Base-by-base conservation (phyloP, 2,113 vertebrate species). In the Piaya cayana region DNA sequence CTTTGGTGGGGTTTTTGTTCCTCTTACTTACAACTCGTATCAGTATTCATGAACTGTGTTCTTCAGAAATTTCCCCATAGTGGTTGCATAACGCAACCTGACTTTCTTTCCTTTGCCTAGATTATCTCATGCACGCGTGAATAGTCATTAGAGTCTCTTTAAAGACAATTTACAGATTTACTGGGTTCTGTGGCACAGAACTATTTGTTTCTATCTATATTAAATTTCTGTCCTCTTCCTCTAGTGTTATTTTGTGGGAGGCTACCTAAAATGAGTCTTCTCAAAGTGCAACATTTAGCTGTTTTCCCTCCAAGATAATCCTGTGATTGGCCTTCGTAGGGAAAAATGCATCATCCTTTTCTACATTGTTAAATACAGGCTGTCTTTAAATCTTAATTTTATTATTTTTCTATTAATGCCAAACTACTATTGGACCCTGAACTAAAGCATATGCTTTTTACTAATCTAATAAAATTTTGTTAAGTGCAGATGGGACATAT, bases 1-100 rank as follows among this genome's bases (percentile, higher is more conserved):
- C 10, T 62, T 77, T 22, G 15, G 11, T 50, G 22, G 30, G 5
- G 0, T 5, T 50, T n/a, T 64, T 52, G 5, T 5, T 63, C 15
- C 36, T 92, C 15, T 12, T 29, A 16, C 13, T 69, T 74, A 47
- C 23, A 42, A 36, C 9, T 68, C 55, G 2, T 12, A 47, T 78
- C 8, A 30, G 3, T 78, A 53, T 52, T 67, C 13, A 29, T 20
- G 63, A 68, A n/a, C 19, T 12, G 26, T n/a, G 21, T 37, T 82
- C 15, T 62, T 63, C n/a, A 68, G 76, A 82, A 22, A 56, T 82
- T 43, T 68, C 17, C 9, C 6, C 30, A 25, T 64, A 8, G 11
- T 3, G 5, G 5, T 63, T 47, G n/a, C 15, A 27, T 43, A 62
- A 29, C 7, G 11, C 3, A 3, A 2, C 26, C 29, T 58, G 63